Percentiles rank a stretch among this genome's conserved stretches.
Evolutionary conservation across 2,113 vertebrate genomes (phyloP).

Genomic region (Cairina moschata): DNA sequence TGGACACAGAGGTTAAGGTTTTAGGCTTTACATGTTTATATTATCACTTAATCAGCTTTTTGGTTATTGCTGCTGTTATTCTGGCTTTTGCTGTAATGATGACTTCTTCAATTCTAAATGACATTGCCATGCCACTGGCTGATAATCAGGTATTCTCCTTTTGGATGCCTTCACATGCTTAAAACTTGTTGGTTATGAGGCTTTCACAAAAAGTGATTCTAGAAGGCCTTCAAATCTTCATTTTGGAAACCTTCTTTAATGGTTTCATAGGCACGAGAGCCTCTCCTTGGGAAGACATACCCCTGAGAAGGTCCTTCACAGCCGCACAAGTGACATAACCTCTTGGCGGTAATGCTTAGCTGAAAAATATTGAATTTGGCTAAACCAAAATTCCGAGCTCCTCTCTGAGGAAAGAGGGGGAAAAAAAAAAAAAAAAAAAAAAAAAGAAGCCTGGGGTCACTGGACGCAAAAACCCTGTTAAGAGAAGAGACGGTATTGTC

Average conservation of each 20-base stretch:
- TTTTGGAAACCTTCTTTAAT: neutral
- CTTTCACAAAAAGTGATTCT: neutral
- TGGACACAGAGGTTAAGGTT: neutral
- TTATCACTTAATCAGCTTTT: neutral
- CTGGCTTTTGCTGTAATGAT: neutral
- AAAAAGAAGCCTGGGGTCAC: neutral
- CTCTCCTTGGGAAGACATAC: neutral
- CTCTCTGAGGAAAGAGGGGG: neutral
- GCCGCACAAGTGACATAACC: rapidly evolving
- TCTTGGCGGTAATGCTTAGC: neutral
- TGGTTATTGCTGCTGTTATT: neutral
- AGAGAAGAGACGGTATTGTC: rapidly evolving
- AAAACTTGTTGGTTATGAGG: neutral
- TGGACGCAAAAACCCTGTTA: neutral
- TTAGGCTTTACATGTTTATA: neutral
- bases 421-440: too few relatives aligned
- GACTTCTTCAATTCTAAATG: neutral
- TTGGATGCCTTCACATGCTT: neutral
- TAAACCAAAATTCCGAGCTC: neutral
- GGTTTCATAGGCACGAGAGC: neutral
- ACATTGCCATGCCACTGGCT: neutral
- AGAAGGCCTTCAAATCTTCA: neutral
- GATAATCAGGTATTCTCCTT: neutral
- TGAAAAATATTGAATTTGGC: neutral
- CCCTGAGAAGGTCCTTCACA: neutral